Conservation (phyloP, 2,888 invertebrate species). For the Cylindroiulus punctatus region DNA sequence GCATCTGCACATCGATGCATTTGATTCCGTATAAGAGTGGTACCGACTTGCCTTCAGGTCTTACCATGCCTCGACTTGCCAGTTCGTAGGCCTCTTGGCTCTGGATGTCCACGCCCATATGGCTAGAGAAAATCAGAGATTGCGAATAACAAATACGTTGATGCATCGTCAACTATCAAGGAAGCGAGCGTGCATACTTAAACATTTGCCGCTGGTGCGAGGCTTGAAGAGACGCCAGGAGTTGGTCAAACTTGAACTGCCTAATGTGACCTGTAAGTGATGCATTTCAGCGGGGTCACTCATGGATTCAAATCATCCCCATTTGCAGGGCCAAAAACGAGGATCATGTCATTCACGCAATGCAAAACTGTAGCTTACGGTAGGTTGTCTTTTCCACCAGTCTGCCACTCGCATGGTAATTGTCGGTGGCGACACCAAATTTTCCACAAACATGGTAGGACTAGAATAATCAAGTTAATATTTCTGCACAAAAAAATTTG, state of each 20-base stretch:
- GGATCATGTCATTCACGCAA: background rate
- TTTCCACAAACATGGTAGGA: slow-evolving; percentile 79
- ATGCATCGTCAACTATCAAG: too few species aligned
- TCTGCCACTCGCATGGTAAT: slow-evolving; percentile 76
- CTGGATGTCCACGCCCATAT: slow-evolving; percentile 82
- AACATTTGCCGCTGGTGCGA: slow-evolving; percentile 88
- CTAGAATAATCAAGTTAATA: background rate
- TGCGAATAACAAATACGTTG: too few species aligned
- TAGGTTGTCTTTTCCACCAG: slow-evolving; percentile 77
- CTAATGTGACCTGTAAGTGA: slow-evolving; percentile 74
- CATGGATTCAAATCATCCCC: too few species aligned
- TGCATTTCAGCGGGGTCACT: too few species aligned
- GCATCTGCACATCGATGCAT: slow-evolving; percentile 82
- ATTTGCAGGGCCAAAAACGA: too few species aligned
- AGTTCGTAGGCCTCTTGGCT: slow-evolving; percentile 91
- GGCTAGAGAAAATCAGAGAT: slow-evolving; percentile 66
- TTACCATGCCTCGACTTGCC: slow-evolving; percentile 81
- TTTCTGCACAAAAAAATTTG: too few species aligned
- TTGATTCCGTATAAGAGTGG: slow-evolving; percentile 88
- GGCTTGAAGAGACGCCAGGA: slow-evolving; percentile 83
- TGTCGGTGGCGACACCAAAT: slow-evolving; percentile 81
- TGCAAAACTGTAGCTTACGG: slow-evolving; percentile 62
- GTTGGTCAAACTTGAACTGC: slow-evolving; percentile 75
- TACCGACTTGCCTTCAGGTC: slow-evolving; percentile 76
- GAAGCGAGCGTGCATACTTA: slow-evolving; percentile 80